These are phyloP conservation scores for Gadopsis marmoratus DNA, from an alignment of 2,797 vertebrate genomes.

Conservation along the genomic window DNA sequence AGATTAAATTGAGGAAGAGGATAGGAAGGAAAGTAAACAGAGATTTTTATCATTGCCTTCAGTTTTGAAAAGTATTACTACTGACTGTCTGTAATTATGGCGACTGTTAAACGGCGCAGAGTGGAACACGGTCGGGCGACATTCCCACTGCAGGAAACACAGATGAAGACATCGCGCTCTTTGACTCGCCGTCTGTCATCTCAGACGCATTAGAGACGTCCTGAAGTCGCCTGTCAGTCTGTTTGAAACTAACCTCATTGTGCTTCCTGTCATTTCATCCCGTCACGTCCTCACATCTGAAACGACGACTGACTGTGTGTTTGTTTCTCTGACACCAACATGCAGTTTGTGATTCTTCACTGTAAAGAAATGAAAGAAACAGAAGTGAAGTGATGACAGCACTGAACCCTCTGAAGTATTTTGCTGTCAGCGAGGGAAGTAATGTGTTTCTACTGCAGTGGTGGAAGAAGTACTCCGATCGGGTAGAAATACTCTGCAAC, in stretches of 20 bases:
- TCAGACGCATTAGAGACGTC: neutral
- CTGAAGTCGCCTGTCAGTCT: slow-evolving; percentile 5
- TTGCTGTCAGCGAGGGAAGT: neutral
- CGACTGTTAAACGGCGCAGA: neutral
- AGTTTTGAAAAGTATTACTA: neutral
- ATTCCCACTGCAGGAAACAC: neutral
- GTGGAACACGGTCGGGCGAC: neutral
- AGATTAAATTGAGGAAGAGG: neutral
- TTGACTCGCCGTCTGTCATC: neutral
- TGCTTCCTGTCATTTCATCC: slow-evolving; percentile 19
- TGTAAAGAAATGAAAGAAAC: slow-evolving; percentile 16
- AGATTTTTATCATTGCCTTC: neutral
- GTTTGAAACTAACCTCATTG: neutral
- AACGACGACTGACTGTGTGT: neutral
- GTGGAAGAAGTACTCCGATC: neutral
- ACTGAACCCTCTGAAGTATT: neutral
- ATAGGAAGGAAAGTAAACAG: neutral
- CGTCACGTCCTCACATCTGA: slow-evolving; percentile 21
- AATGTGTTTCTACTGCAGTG: neutral
- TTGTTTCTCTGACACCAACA: slow-evolving; percentile 30
- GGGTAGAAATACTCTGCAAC: neutral
- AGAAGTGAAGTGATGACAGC: slow-evolving; percentile 21
- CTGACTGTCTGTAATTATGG: neutral
- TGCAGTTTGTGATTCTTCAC: slow-evolving; percentile 26
- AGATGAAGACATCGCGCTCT: slow-evolving; percentile 1